Evolutionary conservation across 2,888 invertebrate genomes (phyloP), one percentile per base, ranked within the genome.

Genomic region (Rotaria macrura): DNA sequence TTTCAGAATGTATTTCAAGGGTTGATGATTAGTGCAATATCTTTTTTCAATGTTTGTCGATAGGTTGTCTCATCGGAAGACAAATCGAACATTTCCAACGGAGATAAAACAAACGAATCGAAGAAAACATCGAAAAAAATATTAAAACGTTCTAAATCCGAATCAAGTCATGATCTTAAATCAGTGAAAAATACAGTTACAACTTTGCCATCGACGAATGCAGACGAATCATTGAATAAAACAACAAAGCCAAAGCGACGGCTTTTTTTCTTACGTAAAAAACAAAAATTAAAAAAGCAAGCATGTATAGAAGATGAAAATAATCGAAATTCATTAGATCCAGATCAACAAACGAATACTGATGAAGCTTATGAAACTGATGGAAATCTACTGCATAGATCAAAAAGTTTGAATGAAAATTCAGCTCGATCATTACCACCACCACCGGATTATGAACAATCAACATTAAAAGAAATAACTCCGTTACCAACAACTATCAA

Each of bases 131-230:
- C 40, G 9, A 79, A 79, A 79, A 79, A 43, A 20, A 43, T 43
- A 25, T 25, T 79, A 43, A 40, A 79, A 79, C 74, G 74, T 40
- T 79, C 74, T 43, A 79, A 79, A 79, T 79, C 74, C 9, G 74
- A 79, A 79, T 40, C 74, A n/a, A 43, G 25, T 25, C 74, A 79
- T 25, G 34, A 79, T 43, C 74, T 40, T 43, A 4, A 47, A 12
- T 47, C 47, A 47, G 14, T 14, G 0, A 47, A 47, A 47, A 47
- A 47, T 12, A 14, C 40, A 7, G 40, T 20, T 74, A 20, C 23
- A 40, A n/a, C 14, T 40, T 1, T 34, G 10, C 43, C 43, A 40
- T 10, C 74, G 2, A 17, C 23, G 1, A 25, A 23, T 25, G n/a
- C 40, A 10, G 25, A 40, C 25, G 43, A 40, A 40, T 10, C 74